Base-by-base conservation (phyloP, 1,140 invertebrate species). In the Psilanteris sp. region DNA sequence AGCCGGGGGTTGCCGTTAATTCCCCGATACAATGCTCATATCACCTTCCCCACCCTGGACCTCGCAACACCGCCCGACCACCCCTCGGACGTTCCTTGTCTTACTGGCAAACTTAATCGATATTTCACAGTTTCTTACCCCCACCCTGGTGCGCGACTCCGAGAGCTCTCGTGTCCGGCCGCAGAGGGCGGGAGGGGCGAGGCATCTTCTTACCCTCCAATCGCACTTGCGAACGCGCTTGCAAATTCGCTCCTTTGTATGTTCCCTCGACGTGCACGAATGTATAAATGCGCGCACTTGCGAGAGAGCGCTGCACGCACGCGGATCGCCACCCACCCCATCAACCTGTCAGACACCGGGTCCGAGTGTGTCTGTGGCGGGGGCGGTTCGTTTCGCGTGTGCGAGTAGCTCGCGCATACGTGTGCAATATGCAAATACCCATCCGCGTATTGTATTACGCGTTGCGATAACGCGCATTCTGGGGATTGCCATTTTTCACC, bases 11-110 rank as follows among this genome's bases (percentile, higher is more conserved):
- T 79, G 79, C 83, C 86, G 86, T 89, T 89, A 89, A 89, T 89
- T 89, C 87, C 86, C 86, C 87, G 86, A 89, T 88, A 89, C 87
- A 88, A 89, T 89, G 87, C 87, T 88, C 87, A 88, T 88, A 89
- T 88, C 87, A 87, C 86, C 86, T 88, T 70, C 76, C 76, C 76
- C 71, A 75, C 71, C 54, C 67, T 79, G 67, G 64, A 62, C 66
- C 77, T 59, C 64, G 59, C 37, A 64, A 61, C 46, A 52, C 50
- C 71, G 61, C 76, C 67, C 72, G 62, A 29, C 67, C 83, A 78
- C 79, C 79, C 81, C 79, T 81, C 79, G 85, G 85, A 86, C 87
- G 85, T 87, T 88, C 86, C 87, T 88, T 88, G 87, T 88, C 87
- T 88, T 88, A 88, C 85, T 86, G 84, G 86, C 85, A 88, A 88